phyloP scores from a whole-genome alignment of 1,140 invertebrate species.

The Pachyrhynchus sulphureomaculatus region DNA sequence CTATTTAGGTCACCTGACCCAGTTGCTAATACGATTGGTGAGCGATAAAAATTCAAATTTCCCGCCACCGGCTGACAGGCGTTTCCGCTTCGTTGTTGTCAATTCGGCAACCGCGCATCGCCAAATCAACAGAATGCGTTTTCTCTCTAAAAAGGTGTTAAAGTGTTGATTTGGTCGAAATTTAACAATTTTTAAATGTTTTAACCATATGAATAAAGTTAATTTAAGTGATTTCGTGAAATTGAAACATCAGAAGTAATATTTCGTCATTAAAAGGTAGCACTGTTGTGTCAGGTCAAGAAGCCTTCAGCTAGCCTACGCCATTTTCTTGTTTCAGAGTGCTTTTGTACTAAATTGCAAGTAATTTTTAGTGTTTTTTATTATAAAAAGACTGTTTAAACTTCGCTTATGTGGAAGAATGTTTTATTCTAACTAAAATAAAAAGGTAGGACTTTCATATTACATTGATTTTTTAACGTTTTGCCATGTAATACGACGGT shows the following conservation, averaged over 20 bases:
- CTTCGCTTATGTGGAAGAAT: no score
- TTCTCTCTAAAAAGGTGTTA: not conserved
- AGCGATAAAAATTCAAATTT: constrained; percentile 33
- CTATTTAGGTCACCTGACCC: constrained; percentile 23
- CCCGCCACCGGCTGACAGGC: constrained; percentile 19
- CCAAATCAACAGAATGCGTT: not conserved
- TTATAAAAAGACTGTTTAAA: no score
- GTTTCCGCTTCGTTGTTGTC: constrained; percentile 7
- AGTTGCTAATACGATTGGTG: constrained; percentile 27
- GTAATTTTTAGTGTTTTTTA: no score
- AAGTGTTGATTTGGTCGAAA: not conserved
- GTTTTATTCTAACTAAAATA: no score
- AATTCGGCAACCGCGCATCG: constrained; percentile 31
- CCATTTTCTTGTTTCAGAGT: no score
- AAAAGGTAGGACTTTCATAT: no score
- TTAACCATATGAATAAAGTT: no score
- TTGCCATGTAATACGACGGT: not conserved
- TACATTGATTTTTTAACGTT: no score
- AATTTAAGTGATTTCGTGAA: not conserved
- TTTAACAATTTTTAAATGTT: no score
- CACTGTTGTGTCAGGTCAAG: no score
- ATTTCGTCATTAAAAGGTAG: not conserved
- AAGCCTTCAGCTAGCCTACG: no score
- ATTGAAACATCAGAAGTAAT: not conserved
- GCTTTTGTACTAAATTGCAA: no score